A percentile compares a stretch with the other conserved stretches of the same genome.
These are phyloP conservation scores for Brienomyrus brachyistius DNA, from an alignment of 2,113 vertebrate genomes.

Conservation along the genomic window DNA sequence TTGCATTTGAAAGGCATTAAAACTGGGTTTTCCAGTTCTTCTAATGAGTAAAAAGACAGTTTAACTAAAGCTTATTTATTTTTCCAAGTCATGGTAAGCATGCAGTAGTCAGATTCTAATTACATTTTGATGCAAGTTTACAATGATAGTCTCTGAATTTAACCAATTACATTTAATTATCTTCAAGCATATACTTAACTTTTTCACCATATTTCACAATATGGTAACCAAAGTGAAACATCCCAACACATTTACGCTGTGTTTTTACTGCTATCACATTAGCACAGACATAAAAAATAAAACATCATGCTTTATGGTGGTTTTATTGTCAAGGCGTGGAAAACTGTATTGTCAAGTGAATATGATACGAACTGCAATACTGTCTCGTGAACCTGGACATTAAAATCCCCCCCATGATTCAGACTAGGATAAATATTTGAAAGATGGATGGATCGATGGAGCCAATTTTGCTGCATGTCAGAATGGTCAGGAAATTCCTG, in stretches of 20 bases:
- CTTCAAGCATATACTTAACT: not conserved
- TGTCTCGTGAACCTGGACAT: not conserved
- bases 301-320: not conserved
- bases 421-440: not conserved
- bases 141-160: not conserved
- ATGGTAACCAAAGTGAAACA: too few species aligned
- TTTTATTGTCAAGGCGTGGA: not conserved
- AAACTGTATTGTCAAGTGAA: not conserved
- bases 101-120: not conserved
- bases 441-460: not conserved
- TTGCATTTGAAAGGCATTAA: not conserved
- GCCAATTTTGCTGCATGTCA: not conserved
- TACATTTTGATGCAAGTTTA: not conserved
- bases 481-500: not conserved
- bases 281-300: not conserved
- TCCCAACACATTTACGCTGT: not conserved
- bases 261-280: not conserved
- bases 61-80: not conserved
- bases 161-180: not conserved
- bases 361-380: not conserved
- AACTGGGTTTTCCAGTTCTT: not conserved
- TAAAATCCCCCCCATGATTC: not conserved
- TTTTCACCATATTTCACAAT: not conserved
- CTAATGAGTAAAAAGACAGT: not conserved
- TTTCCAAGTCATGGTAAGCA: not conserved